Percentiles rank a stretch among this genome's conserved stretches.
phyloP scores from a whole-genome alignment of 1,140 invertebrate species.

The Protaetia brevitarsis region DNA sequence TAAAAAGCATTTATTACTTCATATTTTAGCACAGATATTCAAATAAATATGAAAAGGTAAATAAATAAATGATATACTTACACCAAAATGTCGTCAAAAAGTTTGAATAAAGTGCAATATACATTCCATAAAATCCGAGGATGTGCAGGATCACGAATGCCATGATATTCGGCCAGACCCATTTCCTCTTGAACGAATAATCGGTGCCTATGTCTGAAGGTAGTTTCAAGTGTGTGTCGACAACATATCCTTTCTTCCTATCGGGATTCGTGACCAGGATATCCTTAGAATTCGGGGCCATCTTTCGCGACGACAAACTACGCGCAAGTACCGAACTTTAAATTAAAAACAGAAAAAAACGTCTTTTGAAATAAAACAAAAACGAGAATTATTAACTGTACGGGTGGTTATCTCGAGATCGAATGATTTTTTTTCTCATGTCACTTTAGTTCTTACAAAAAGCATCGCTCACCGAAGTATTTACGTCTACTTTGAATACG shows the following conservation, averaged over 20 bases:
- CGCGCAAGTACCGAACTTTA: no score
- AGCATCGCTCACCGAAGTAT: background rate
- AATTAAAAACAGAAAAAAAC: no score
- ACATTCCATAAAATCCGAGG: constrained; percentile 48
- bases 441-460: constrained; percentile 6
- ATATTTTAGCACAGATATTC: background rate
- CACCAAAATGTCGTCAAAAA: constrained; percentile 20
- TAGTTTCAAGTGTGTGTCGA: constrained; percentile 25
- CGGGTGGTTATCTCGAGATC: no score
- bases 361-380: no score
- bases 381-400: no score
- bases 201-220: constrained; percentile 50
- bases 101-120: constrained; percentile 19
- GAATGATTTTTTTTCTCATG: background rate
- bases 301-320: background rate
- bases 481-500: background rate
- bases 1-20: background rate
- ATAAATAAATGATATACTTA: constrained; percentile 30
- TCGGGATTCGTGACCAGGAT: background rate
- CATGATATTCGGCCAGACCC: constrained; percentile 55
- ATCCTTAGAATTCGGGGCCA: constrained; percentile 23
- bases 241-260: background rate
- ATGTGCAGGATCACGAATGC: constrained; percentile 53
- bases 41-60: background rate
- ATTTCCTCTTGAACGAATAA: constrained; percentile 51